Evolutionary conservation across 2,888 invertebrate genomes (phyloP).

Genomic region (Drosophila leonis): DNA sequence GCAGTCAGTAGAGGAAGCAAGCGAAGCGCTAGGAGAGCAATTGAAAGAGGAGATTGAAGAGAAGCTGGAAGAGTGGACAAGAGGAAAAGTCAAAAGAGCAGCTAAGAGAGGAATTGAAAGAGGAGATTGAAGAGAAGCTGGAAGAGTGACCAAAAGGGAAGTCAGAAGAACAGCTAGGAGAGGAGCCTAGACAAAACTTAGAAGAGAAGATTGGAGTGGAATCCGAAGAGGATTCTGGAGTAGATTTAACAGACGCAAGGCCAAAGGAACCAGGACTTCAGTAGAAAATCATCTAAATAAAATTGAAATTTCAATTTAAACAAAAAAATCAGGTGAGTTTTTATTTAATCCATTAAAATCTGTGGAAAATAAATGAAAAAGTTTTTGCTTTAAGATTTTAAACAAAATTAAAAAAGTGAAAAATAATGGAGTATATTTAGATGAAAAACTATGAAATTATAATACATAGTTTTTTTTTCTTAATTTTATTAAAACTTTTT

Average conservation of each 20-base stretch:
- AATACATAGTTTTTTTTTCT: too few species aligned
- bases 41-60: neutral
- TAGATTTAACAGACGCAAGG: neutral
- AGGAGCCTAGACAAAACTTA: neutral
- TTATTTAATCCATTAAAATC: neutral
- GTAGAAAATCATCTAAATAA: neutral
- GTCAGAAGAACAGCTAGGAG: neutral
- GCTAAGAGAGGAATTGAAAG: neutral
- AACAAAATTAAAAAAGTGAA: too few species aligned
- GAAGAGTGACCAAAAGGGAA: neutral
- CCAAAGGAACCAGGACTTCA: too few species aligned
- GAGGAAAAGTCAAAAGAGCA: neutral
- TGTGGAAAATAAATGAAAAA: too few species aligned
- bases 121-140: neutral
- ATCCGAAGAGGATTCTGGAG: neutral
- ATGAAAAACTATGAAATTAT: too few species aligned
- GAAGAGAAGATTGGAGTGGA: neutral
- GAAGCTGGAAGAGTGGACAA: neutral
- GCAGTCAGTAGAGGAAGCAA: neutral
- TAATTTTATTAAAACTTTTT: too few species aligned
- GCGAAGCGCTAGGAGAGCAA: neutral
- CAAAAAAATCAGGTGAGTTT: constrained; percentile 3
- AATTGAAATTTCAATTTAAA: too few species aligned
- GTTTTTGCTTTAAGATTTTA: too few species aligned
- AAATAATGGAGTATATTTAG: neutral